Base-by-base conservation (phyloP, 1,140 invertebrate genomes). In the Phortica variegata region DNA sequence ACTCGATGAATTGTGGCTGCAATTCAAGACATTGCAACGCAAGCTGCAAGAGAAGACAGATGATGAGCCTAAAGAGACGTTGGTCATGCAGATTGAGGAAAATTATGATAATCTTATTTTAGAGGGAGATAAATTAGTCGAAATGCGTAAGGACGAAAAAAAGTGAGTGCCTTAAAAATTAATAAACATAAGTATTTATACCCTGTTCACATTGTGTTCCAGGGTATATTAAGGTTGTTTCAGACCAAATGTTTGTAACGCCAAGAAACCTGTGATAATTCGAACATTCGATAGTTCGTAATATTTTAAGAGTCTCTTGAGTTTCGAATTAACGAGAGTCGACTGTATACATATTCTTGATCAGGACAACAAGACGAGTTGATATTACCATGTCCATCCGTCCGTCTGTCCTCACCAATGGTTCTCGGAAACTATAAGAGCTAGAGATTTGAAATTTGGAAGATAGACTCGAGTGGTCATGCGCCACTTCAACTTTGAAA, bases 101-200 rank as follows among this genome's bases (percentile, higher is more conserved):
- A 75, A 73, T 49, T 75, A 75, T 15, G 72, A 75, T 61, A 65
- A 74, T 23, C 43, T 75, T 15, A 72, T 75, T 52, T 37, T 63
- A 17, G 71, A 75, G 38, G 72, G 72, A 1, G 72, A 75, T 47
- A 75, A 74, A 19, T 32, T 75, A 36, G 59, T 75, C 21, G 68
- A 71, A 36, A 66, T 75, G 59, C 38, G 72, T 1, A 58, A 63
- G 1, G 52, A 58, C 18, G 72, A 75, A 50, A 55, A 54, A 10
- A 70, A 55, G 71, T 74, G 31, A 29, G 60, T 50, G 34, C 3
- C 9, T 36, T 16, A 16, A 19, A 39, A 18, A 39, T 16, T 7
- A 39, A 21, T 8, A 39, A 19, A 39, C 8, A 19, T 19, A n/a
- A 18, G n/a, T 39, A 8, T 39, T 39, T 37, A 13, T 37, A 29